Conservation (phyloP, 1,140 invertebrate genomes). For the Popillia japonica region DNA sequence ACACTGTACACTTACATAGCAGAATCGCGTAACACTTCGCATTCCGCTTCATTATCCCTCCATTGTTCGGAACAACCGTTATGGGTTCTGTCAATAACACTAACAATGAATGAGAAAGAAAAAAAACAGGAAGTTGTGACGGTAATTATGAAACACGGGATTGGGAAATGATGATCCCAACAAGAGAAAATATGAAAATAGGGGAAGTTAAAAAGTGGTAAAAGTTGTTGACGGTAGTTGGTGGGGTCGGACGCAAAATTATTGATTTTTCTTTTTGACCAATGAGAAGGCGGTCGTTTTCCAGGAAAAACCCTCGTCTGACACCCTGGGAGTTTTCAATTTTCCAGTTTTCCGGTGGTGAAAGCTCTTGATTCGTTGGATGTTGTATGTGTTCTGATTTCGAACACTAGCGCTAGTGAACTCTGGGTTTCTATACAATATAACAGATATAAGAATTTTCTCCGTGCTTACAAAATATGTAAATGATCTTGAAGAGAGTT, state of each 20-base stretch:
- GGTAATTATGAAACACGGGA: background rate
- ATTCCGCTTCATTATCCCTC: background rate
- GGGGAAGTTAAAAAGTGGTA: slow-evolving; percentile 15
- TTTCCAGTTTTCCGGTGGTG: background rate
- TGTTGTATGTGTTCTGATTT: background rate
- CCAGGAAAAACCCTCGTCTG: slow-evolving; percentile 9
- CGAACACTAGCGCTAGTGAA: background rate
- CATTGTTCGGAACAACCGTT: slow-evolving; percentile 17
- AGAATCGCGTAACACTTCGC: background rate
- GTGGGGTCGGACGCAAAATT: slow-evolving; percentile 1
- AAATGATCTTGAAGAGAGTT: too few relatives aligned
- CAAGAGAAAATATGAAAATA: background rate
- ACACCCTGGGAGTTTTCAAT: slow-evolving; percentile 16
- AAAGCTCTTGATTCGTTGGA: slow-evolving; percentile 14
- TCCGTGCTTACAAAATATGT: too few relatives aligned
- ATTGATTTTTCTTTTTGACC: slow-evolving; percentile 30
- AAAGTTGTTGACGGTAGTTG: slow-evolving; percentile 1
- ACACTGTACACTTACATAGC: background rate
- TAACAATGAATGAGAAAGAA: background rate
- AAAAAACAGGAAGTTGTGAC: background rate
- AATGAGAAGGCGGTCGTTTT: slow-evolving; percentile 12
- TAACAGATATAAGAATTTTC: too few relatives aligned
- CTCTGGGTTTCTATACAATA: too few relatives aligned
- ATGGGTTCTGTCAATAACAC: slow-evolving; percentile 17
- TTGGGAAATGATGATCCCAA: slow-evolving; percentile 1